Base-by-base conservation (phyloP, 2,113 vertebrate genomes). In the Laticauda colubrina region DNA sequence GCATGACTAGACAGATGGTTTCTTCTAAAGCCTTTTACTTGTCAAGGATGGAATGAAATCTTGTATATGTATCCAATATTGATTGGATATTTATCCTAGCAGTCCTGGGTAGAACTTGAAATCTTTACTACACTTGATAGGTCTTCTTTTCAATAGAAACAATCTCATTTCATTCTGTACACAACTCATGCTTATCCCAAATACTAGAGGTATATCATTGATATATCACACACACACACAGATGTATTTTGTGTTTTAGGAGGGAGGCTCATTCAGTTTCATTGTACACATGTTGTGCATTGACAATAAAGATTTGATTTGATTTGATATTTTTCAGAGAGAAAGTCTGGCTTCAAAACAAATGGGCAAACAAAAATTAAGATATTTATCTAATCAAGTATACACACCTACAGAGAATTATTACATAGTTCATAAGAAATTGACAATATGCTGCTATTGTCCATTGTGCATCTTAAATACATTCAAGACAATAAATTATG, bases 391-490 rank as follows among this genome's bases (percentile, higher is more conserved):
- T 81, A 54, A 93, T 91, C 29, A 93, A 95, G 89, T 89, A 90
- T 95, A 94, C 21, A 92, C 45, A 93, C 59, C 59, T 56, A 94
- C 43, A 45, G 48, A 93, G 10, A 94, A 95, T 87, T 21, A 95
- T 93, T 87, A 94, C 64, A 3, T 91, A 48, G 75, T 81, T 81
- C 89, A 88, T 12, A 91, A 43, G 87, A 94, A 91, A 39, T 88
- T 94, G 95, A 51, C 53, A 96, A 90, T 69, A 34, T 34, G 88
- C 2, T 69, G 61, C 24, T 81, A 91, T 45, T 95, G 95, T 92
- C 95, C 91, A 91, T 34, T 95, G 61, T 93, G 94, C n/a, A 93
- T 88, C 92, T 93, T 14, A 94, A 92, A 93, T 26, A n/a, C 43
- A 95, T 90, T 92, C 92, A 56, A 87, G 93, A 90, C 91, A 94